A percentile compares a stretch with the other conserved stretches of the same genome.
phyloP scores from a whole-genome alignment of 2,797 vertebrate species.

The Moxostoma hubbsi region DNA sequence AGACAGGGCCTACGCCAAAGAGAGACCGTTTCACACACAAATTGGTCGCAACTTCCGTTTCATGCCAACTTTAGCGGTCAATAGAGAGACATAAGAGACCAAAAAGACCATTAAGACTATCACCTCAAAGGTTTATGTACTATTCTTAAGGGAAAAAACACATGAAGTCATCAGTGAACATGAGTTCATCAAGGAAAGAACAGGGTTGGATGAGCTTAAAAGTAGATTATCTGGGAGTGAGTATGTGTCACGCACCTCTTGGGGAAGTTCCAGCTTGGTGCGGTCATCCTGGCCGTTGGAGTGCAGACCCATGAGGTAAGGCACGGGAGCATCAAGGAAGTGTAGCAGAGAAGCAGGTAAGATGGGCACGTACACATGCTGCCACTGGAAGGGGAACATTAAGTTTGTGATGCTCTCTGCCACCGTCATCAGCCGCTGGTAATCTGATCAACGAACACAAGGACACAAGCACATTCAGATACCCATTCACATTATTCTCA shows the following conservation, averaged over 20 bases:
- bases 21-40: not conserved
- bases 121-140: not conserved
- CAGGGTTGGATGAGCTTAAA: not conserved
- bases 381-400: conserved; percentile 99
- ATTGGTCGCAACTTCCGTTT: not conserved
- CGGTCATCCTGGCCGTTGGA: conserved; percentile 96
- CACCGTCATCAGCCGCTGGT: conserved; percentile 98
- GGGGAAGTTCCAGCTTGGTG: conserved; percentile 95
- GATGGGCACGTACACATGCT: conserved; percentile 98
- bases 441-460: conserved; percentile 83
- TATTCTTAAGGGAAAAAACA: not conserved
- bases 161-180: conserved; percentile 4
- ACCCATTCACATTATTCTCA: not conserved
- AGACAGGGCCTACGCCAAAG: too few species aligned
- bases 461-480: conserved; percentile 35
- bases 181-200: not conserved
- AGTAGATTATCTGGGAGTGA: not conserved
- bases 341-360: conserved; percentile 97
- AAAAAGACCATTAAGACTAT: not conserved
- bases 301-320: conserved; percentile 98
- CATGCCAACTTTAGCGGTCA: not conserved
- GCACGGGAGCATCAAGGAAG: conserved; percentile 97
- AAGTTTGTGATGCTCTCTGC: conserved; percentile 98
- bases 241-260: conserved; percentile 83
- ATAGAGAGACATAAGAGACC: not conserved